phyloP scores from a whole-genome alignment of 2,113 vertebrate genomes.

The Gopherus evgoodei region DNA sequence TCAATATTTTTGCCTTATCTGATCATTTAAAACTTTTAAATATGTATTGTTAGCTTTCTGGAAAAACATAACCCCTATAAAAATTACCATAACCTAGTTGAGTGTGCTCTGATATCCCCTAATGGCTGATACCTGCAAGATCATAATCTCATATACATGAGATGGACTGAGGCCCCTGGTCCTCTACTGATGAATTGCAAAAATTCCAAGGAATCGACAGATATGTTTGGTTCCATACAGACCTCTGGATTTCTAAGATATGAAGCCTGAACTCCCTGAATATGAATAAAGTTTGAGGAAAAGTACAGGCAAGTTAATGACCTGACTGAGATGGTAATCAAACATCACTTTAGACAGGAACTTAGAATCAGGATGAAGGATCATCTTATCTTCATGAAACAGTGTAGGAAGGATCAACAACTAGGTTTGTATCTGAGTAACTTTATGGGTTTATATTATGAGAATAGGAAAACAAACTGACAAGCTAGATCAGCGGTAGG shows the following conservation, averaged over 20 bases:
- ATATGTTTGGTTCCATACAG: not conserved
- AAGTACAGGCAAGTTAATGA: not conserved
- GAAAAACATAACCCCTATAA: not conserved
- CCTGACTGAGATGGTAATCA: not conserved
- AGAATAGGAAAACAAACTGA: not conserved
- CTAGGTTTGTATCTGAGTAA: not conserved
- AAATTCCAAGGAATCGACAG: not conserved
- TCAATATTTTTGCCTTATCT: not conserved
- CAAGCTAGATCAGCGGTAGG: not conserved
- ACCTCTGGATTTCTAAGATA: not conserved
- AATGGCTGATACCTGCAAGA: not conserved
- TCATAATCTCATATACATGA: not conserved
- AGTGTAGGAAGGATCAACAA: not conserved
- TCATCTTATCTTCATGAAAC: not conserved
- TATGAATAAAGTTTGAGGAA: not conserved
- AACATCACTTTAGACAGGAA: not conserved
- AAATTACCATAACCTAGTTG: not conserved
- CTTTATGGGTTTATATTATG: not conserved
- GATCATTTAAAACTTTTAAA: slow-evolving; percentile 36
- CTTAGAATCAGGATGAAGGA: not conserved
- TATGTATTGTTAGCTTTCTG: accelerated
- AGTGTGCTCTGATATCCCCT: not conserved
- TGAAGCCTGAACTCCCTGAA: not conserved
- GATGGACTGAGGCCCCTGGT: accelerated
- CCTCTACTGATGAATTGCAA: not conserved